Base-by-base conservation (phyloP, 2,888 invertebrate species). In the Proisotoma minuta region DNA sequence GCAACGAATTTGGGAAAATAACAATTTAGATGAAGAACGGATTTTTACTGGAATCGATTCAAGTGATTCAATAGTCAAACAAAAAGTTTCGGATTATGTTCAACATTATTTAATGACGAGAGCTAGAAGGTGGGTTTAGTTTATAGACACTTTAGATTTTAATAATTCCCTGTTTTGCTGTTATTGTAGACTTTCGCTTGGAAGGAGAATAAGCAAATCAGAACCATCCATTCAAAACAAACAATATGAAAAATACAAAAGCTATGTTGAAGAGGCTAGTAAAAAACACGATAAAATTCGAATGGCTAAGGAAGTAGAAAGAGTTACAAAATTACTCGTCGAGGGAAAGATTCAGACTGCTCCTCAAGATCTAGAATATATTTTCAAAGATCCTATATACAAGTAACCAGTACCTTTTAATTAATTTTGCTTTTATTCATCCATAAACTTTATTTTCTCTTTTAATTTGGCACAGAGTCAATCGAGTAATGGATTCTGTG, bases 31-130 rank as follows among this genome's bases (percentile, higher is more conserved):
- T 51, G 59, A 65, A 24, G 68, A 68, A 53, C 59, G 65, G 49
- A 60, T 68, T 27, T 68, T 68, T 56, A 58, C 68, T 2, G 59
- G 63, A n/a, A 26, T 28, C 12, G 68, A 64, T 5, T 63, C 60
- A 15, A 68, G 63, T 48, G 52, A 63, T 18, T 47, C 59, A 2
- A 49, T 63, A 15, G 22, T 68, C 3, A 57, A 59, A 4, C 63
- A 68, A 20, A 59, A 61, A 47, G 68, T 68, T 2, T 65, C 68
- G 0, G 68, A 68, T 28, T 63, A 63, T 23, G 34, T 68, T 2
- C 68, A 68, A 50, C 57, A 50, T 8, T 65, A 60, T 22, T 23
- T 65, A 8, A 49, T 60, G 1, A 49, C 28, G n/a, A 27, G 60
- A 10, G 48, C 49, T 2, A 49, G 60, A 50, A 8, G 56, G 60